Base-by-base conservation (phyloP, 1,140 invertebrate genomes). In the Caenorhabditis brenneri region DNA sequence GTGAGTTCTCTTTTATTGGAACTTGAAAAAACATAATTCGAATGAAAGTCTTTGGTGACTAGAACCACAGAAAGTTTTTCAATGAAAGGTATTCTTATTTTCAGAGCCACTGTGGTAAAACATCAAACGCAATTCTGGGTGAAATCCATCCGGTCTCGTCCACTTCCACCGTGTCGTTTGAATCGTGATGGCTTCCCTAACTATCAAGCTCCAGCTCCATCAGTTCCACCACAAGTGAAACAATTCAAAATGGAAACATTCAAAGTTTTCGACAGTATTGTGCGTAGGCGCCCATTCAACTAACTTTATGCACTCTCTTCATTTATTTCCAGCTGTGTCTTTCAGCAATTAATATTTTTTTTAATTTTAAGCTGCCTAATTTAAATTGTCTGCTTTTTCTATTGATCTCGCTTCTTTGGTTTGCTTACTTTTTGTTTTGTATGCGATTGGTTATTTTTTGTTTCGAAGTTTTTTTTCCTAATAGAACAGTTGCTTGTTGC, bases 161-260 rank as follows among this genome's bases (percentile, higher is more conserved):
- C 83, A 42, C 36, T 85, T 24, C 86, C 65, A 69, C 89, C 46
- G 15, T 90, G 49, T 84, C 87, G 79, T 65, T 84, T 85, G 22
- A 81, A 86, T 36, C 51, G 85, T 15, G 51, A 84, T 51, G 82
- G 82, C 39, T 80, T 88, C 24, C 79, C 69, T 24, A 49, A 65
- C 39, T 90, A 88, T 85, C 49, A 49, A 12, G 29, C 81, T 36
- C 81, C 86, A 1, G 48, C 80, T 65, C 82, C 88, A 31, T 86
- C 85, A 6, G 55, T 82, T n/a, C 89, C 89, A 16, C 89, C 89
- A 22, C 88, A 89, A 22, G 90, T 87, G 12, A 87, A 86, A 39
- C 83, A 53, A 29, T 90, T 90, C 74, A 90, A 90, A 84, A 87
- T 90, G 82, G 87, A 91, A 33, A 88, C 89, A 5, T 88, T 88